Evolutionary conservation across 2,888 invertebrate genomes (phyloP).

Genomic region (Aelia acuminata): DNA sequence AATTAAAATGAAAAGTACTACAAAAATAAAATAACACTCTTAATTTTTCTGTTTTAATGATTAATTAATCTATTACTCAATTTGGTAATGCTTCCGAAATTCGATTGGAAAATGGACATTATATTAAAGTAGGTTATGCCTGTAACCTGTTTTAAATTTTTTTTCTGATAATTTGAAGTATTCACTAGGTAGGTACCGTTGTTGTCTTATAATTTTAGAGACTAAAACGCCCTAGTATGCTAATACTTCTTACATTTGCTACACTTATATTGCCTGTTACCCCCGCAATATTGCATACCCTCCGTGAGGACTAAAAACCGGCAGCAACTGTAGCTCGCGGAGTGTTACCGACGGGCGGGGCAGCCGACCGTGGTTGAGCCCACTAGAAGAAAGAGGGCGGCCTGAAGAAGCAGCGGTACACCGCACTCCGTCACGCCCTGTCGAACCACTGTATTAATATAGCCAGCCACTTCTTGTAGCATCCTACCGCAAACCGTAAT

Average conservation of each 20-base stretch:
- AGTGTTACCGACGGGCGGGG: not conserved
- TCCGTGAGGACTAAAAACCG: not conserved
- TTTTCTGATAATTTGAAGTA: too few species aligned
- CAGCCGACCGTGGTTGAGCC: not conserved
- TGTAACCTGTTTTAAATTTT: too few species aligned
- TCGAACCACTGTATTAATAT: constrained; percentile 42
- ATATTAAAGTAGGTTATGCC: too few species aligned
- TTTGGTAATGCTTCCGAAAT: too few species aligned
- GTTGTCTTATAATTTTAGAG: too few species aligned
- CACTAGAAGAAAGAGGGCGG: not conserved
- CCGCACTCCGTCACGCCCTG: constrained; percentile 33
- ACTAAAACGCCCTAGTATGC: not conserved
- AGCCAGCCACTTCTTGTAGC: not conserved
- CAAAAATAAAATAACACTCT: too few species aligned
- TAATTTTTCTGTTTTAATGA: too few species aligned
- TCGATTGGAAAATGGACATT: too few species aligned
- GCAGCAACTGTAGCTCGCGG: not conserved
- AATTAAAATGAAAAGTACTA: too few species aligned
- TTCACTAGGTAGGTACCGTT: too few species aligned
- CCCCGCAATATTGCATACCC: not conserved
- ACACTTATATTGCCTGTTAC: not conserved
- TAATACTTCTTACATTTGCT: not conserved
- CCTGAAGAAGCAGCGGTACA: constrained; percentile 37
- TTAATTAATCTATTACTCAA: too few species aligned
- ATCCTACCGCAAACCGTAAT: constrained; percentile 13